These are phyloP conservation scores for Gymnothorax reevesii DNA, from an alignment of 2,797 vertebrate species.

Conservation along the genomic window DNA sequence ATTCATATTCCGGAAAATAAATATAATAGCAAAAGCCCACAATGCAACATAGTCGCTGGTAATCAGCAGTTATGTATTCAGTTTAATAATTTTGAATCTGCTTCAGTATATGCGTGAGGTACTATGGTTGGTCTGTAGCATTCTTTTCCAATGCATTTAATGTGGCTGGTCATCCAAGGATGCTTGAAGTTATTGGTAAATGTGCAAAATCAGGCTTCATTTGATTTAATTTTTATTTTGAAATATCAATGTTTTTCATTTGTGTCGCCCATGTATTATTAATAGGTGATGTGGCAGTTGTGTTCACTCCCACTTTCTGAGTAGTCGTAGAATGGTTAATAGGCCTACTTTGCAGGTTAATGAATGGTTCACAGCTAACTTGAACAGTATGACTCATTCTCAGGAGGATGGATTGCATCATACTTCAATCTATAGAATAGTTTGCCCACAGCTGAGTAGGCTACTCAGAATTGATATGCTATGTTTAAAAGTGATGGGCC, in stretches of 20 bases:
- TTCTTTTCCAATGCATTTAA: neutral
- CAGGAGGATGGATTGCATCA: too few relatives aligned
- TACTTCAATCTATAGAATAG: too few relatives aligned
- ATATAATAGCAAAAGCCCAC: neutral
- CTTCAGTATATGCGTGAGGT: neutral
- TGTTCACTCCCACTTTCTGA: neutral
- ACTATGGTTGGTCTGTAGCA: neutral
- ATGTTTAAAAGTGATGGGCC: too few relatives aligned
- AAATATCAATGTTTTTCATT: constrained; percentile 18
- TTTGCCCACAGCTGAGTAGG: too few relatives aligned
- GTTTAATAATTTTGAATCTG: neutral
- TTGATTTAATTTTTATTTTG: neutral
- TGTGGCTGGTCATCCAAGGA: neutral
- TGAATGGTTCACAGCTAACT: neutral
- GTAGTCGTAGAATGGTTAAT: neutral
- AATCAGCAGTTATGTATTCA: neutral
- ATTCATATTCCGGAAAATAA: neutral
- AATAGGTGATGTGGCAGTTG: neutral
- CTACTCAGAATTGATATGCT: too few relatives aligned
- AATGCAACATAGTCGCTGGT: neutral
- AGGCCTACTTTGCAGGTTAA: neutral
- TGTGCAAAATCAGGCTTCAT: neutral
- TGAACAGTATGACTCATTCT: too few relatives aligned
- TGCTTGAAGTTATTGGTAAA: neutral
- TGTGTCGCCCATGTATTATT: constrained; percentile 33